phyloP scores from a whole-genome alignment of 2,113 vertebrate genomes.

The Ia io region DNA sequence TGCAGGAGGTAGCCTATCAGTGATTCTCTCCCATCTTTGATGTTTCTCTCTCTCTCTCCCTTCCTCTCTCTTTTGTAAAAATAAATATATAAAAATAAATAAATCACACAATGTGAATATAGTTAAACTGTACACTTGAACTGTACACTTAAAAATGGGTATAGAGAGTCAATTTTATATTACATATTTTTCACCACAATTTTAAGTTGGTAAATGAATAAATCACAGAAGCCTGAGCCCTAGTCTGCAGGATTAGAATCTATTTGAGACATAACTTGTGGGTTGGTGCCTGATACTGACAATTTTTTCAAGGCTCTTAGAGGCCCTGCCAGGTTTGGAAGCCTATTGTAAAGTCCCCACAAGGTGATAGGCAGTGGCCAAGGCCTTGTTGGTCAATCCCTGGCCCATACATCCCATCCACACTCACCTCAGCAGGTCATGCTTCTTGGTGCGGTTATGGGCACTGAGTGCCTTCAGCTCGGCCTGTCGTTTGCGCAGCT shows the following conservation, averaged over 20 bases:
- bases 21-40: no score
- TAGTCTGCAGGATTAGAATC: neutral
- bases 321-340: neutral
- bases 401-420: accelerated
- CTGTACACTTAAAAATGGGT: neutral
- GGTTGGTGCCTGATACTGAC: neutral
- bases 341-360: neutral
- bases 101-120: neutral
- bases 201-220: neutral
- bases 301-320: neutral
- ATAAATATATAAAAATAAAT: neutral
- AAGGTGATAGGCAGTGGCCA: neutral
- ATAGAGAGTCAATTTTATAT: neutral
- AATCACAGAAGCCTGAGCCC: neutral
- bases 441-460: constrained; percentile 95
- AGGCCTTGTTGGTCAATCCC: neutral
- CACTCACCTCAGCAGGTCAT: constrained; percentile 93
- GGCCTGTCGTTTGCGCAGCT: constrained; percentile 95
- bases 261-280: neutral
- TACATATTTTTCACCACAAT: neutral
- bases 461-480: constrained; percentile 95
- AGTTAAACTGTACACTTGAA: neutral
- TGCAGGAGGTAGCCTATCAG: no score
- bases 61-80: no score
- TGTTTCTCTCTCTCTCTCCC: no score